Conservation (phyloP, 2,888 invertebrate genomes). For the Stenchaetothrips biformis region DNA sequence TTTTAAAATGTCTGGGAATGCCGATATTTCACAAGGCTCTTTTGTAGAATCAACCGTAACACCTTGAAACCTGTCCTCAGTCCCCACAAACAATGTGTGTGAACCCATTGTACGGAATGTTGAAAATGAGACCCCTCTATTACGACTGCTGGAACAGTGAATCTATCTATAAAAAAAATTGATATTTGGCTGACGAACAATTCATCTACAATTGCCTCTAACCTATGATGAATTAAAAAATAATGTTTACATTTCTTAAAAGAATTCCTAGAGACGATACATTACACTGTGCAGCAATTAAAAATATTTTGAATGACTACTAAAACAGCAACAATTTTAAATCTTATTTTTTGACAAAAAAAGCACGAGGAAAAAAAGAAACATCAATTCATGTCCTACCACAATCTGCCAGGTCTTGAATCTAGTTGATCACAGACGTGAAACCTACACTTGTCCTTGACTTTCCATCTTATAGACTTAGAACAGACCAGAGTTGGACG, state of each 20-base stretch:
- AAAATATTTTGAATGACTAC: neutral
- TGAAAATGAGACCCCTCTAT: neutral
- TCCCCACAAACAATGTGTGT: slow-evolving; percentile 35
- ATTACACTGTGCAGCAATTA: too few species aligned
- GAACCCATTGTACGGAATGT: neutral
- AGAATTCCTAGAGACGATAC: neutral
- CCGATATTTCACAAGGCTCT: slow-evolving; percentile 52
- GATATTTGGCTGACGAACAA: neutral
- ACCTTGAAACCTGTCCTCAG: slow-evolving; percentile 63
- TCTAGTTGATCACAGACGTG: neutral
- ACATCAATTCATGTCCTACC: neutral
- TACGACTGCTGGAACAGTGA: neutral
- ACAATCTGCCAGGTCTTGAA: neutral
- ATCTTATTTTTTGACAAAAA: neutral
- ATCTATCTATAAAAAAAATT: neutral
- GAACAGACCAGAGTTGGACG: neutral
- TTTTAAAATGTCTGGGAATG: slow-evolving; percentile 54
- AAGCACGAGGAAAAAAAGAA: neutral
- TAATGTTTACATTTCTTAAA: neutral
- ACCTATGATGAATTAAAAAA: neutral
- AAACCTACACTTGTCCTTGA: neutral
- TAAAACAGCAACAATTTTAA: neutral
- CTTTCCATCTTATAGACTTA: neutral
- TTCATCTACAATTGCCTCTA: neutral
- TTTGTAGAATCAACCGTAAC: slow-evolving; percentile 62